phyloP scores from a whole-genome alignment of 1,140 invertebrate species.

The Bombus superbus region DNA sequence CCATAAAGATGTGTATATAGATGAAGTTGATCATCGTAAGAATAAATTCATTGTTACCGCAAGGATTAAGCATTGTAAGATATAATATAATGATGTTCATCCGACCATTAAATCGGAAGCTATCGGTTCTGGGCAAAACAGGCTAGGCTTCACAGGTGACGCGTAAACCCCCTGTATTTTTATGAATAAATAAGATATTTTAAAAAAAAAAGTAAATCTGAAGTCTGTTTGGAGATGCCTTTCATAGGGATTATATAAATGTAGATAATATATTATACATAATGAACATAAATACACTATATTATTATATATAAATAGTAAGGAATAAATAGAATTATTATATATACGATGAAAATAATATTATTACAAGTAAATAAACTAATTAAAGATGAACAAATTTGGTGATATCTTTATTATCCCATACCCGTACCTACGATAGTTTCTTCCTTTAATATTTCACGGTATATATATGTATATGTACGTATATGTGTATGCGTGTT shows the following conservation, averaged over 20 bases:
- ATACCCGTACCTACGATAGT: constrained; percentile 29
- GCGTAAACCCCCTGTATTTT: constrained; percentile 82
- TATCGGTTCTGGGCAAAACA: constrained; percentile 66
- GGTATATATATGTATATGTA: neutral
- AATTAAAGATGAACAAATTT: constrained; percentile 81
- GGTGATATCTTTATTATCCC: constrained; percentile 44
- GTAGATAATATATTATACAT: constrained; percentile 83
- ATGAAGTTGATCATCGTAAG: constrained; percentile 34
- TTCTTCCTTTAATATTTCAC: neutral
- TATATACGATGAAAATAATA: constrained; percentile 80
- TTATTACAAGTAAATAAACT: constrained; percentile 83
- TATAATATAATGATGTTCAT: constrained; percentile 48
- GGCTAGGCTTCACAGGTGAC: constrained; percentile 67
- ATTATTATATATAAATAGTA: constrained; percentile 82
- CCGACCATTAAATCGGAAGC: constrained; percentile 43
- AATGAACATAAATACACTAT: constrained; percentile 82
- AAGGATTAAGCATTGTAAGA: constrained; percentile 36
- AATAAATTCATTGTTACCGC: constrained; percentile 51
- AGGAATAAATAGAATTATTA: constrained; percentile 81
- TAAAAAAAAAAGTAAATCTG: constrained; percentile 82
- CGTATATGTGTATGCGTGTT: neutral
- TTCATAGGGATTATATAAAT: constrained; percentile 83
- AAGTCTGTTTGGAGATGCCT: constrained; percentile 83
- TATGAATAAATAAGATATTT: constrained; percentile 84
- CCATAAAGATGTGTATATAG: constrained; percentile 35